Base-by-base conservation (phyloP, 2,113 vertebrate species). In the Gavialis gangeticus region DNA sequence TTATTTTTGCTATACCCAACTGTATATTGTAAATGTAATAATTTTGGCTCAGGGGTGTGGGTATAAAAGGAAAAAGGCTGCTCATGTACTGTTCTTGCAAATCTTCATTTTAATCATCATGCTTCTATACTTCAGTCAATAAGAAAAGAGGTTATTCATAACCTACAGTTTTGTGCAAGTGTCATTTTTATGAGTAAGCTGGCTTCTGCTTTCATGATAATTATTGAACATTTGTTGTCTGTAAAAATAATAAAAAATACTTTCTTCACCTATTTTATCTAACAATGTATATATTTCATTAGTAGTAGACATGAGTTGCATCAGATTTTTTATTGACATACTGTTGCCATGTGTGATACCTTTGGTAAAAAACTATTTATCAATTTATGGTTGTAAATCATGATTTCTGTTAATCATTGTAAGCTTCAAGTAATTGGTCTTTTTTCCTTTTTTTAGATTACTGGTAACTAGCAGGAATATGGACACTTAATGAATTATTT, bases 101-200 rank as follows among this genome's bases (percentile, higher is more conserved):
- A 82, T 75, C 57, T 90, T 90, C 10, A 63, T 92, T 93, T 91
- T 92, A 82, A 28, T 82, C 89, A 55, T 79, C 85, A 89, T 27
- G 12, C 6, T 28, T 30, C 60, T 77, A 37, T 62, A 28, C 22
- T 95, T 92, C 84, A 34, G 63, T 56, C 18, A 16, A 37, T 76
- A 25, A 28, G 28, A 88, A 75, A 82, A 67, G 5, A 67, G 15
- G 12, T 82, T 71, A 82, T 76, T 66, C 16, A 21, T 46, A 90
- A 27, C 46, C 46, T 77, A 37, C 3, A 66, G 1, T 88, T 71
- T 88, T 88, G 60, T 82, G 54, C 37, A 79, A 25, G 34, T 28
- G 58, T 66, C 0, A 5, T 79, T 73, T 83, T 84, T 82, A 83
- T 62, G 5, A 85, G 11, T 90, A 63, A 87, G 10, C 27, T n/a